These are phyloP conservation scores for Xiphias gladius DNA, from an alignment of 2,113 vertebrate genomes.

Conservation along the genomic window DNA sequence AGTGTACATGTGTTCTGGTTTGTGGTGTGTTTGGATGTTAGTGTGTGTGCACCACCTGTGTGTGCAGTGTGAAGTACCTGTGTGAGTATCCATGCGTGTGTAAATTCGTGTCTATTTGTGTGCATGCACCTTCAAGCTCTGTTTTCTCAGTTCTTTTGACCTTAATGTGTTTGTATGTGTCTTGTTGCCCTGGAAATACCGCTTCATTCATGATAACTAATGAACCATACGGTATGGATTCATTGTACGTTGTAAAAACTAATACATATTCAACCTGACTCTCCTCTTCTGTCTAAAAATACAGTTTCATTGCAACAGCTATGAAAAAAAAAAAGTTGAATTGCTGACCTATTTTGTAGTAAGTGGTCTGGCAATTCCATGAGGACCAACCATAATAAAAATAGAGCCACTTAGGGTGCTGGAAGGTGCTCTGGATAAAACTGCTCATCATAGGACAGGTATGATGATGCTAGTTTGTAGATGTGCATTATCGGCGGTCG, in stretches of 20 bases:
- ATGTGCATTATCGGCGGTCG: not conserved
- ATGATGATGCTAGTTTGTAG: not conserved
- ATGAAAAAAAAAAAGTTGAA: conserved; percentile 38
- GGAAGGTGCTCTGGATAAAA: conserved; percentile 54
- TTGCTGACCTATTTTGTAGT: conserved; percentile 61
- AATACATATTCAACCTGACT: conserved; percentile 1
- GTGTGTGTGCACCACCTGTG: not conserved
- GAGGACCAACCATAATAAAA: conserved; percentile 53
- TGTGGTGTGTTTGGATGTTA: not conserved
- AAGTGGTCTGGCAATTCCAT: conserved; percentile 66
- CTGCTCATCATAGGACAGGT: conserved; percentile 20
- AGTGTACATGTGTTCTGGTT: not conserved
- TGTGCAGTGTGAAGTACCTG: not conserved
- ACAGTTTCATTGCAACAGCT: conserved; percentile 39
- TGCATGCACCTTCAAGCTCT: conserved; percentile 8
- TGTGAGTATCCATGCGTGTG: not conserved
- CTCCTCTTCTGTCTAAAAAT: conserved; percentile 42
- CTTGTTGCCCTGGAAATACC: not conserved
- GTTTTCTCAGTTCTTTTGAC: conserved; percentile 22
- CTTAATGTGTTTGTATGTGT: not conserved
- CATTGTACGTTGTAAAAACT: not conserved
- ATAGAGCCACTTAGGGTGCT: conserved; percentile 51
- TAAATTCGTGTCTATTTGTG: not conserved
- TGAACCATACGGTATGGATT: not conserved
- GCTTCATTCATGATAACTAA: conserved; percentile 15